Base-by-base conservation (phyloP, 2,888 invertebrate genomes). In the Drosophila meridiana region DNA sequence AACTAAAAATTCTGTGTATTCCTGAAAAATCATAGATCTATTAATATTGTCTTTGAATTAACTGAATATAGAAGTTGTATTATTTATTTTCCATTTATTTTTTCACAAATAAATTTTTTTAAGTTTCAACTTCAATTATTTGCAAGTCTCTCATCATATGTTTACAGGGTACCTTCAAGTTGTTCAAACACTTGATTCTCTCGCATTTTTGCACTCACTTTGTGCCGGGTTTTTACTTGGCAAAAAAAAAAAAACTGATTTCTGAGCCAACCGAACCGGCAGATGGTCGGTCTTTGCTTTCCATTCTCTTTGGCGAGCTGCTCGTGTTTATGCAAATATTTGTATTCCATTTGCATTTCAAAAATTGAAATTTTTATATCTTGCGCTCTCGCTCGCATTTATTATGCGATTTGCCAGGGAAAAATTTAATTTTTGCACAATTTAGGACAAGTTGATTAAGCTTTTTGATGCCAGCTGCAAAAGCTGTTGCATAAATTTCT, bases 331-430 rank as follows among this genome's bases (percentile, higher is more conserved):
- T 90, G 90, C 90, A 85, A 85, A 85, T 85, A 85, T 90, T 85
- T 85, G 89, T 89, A 82, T 90, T 89, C 90, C 84, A 85, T 85
- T 85, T 85, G 84, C 84, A 90, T 85, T 90, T 89, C 86, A 85
- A 87, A 88, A 90, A 85, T 85, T 90, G 84, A 85, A 85, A 86
- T 82, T 89, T 88, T 89, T 85, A 82, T 82, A 72, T 82, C 66
- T 68, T 66, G 55, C 62, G 64, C 73, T 66, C 68, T 63, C 68
- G 69, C 57, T 71, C 67, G 67, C 70, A 78, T 69, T 74, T 80
- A 87, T 84, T 89, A 87, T 84, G 87, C 79, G 76, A 86, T 88
- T 83, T 83, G 67, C 58, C 45, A 45, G 45, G 52, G 57, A 69
- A 76, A 74, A 69, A 76, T 76, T 76, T 50, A 82, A 78, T 82